A percentile compares a stretch with the other conserved stretches of the same genome.
These are phyloP conservation scores for Drosophila pseudoananassae DNA, from an alignment of 1,140 invertebrate genomes.

Conservation along the genomic window DNA sequence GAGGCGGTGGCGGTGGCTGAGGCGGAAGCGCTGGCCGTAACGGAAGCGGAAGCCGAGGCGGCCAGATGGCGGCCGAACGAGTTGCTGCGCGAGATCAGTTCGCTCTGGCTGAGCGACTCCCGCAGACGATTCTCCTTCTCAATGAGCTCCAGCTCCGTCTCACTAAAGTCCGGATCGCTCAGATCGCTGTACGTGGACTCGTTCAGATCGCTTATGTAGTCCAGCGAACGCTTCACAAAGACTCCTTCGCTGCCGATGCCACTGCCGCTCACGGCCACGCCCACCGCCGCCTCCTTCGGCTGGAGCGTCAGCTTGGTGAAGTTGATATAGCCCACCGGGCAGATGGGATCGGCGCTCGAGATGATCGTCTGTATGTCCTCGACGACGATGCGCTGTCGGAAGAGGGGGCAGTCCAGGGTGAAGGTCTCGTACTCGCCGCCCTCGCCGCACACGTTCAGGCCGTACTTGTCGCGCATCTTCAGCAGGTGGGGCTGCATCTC, in stretches of 20 bases:
- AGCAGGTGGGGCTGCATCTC: conserved; percentile 94
- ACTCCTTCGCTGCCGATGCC: conserved; percentile 55
- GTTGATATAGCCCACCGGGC: conserved; percentile 96
- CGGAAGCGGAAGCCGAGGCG: conserved; percentile 32
- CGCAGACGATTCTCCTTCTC: conserved; percentile 84
- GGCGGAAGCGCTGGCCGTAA: conserved; percentile 51
- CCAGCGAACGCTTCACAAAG: conserved; percentile 85
- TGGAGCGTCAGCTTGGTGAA: conserved; percentile 92
- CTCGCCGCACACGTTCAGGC: conserved; percentile 98
- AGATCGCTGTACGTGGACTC: conserved; percentile 87
- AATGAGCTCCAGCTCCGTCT: conserved; percentile 86
- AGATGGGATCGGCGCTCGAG: conserved; percentile 95
- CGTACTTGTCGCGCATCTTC: conserved; percentile 96
- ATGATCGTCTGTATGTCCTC: conserved; percentile 95
- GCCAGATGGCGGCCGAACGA: conserved; percentile 80
- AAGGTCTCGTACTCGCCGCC: conserved; percentile 99
- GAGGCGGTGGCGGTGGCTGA: conserved; percentile 66
- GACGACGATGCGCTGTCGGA: conserved; percentile 94
- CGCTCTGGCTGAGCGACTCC: conserved; percentile 80
- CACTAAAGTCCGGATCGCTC: conserved; percentile 86
- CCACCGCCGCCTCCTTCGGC: conserved; percentile 84
- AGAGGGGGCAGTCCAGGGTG: conserved; percentile 98
- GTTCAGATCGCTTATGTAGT: conserved; percentile 86
- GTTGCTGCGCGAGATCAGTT: conserved; percentile 80
- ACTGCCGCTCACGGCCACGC: background rate